phyloP scores from a whole-genome alignment of 2,797 vertebrate species.

The Ispidina picta region DNA sequence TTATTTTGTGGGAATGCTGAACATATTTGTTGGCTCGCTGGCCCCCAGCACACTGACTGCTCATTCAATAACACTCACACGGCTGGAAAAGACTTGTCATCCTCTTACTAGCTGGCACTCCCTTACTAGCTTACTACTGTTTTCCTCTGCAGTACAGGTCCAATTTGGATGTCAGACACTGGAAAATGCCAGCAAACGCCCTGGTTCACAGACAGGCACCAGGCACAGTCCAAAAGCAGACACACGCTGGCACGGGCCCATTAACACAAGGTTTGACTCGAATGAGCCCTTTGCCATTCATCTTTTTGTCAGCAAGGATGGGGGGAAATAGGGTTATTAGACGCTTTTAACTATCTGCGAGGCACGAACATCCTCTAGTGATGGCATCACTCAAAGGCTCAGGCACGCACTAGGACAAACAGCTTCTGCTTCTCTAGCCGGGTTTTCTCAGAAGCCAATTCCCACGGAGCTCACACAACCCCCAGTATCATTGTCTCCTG shows the following conservation, averaged over 20 bases:
- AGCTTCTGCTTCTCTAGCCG: neutral
- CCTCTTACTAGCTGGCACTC: constrained; percentile 57
- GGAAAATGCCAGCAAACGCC: constrained; percentile 47
- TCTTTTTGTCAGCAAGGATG: neutral
- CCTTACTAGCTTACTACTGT: constrained; percentile 22
- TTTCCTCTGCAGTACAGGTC: constrained; percentile 27
- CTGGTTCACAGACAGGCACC: neutral
- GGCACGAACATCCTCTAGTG: neutral
- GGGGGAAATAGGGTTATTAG: neutral
- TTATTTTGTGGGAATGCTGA: constrained; percentile 50
- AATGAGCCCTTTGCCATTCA: neutral
- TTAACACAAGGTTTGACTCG: neutral
- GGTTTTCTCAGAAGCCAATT: neutral
- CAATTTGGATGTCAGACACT: constrained; percentile 35
- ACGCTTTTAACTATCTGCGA: neutral
- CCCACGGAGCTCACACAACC: neutral
- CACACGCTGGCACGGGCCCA: neutral
- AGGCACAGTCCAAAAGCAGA: constrained; percentile 15
- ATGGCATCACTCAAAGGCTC: neutral
- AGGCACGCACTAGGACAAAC: neutral
- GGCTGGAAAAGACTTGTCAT: constrained; percentile 65
- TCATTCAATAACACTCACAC: constrained; percentile 59
- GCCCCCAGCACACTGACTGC: constrained; percentile 54
- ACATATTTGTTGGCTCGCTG: constrained; percentile 60
- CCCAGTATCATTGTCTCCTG: neutral